Percentiles rank a stretch among this genome's conserved stretches.
Conservation (phyloP, 2,113 vertebrate species). For the Calypte anna region DNA sequence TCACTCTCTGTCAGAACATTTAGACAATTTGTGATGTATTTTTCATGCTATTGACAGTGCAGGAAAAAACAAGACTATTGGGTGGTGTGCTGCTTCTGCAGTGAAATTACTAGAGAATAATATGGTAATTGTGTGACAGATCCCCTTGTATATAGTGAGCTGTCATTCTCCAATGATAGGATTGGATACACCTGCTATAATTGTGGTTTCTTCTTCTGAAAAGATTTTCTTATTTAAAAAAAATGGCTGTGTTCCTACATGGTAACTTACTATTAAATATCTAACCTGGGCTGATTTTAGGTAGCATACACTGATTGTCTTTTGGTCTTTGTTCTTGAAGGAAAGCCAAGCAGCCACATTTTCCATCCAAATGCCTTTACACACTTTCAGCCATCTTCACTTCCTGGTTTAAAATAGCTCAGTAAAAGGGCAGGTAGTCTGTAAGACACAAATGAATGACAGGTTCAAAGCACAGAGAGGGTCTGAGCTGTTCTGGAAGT, state of each 20-base stretch:
- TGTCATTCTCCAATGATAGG: neutral
- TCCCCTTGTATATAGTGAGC: neutral
- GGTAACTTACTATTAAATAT: neutral
- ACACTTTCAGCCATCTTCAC: neutral
- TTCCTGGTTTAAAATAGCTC: neutral
- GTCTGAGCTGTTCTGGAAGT: neutral
- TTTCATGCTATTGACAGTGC: neutral
- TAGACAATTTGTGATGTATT: neutral
- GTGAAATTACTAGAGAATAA: slow-evolving; percentile 20
- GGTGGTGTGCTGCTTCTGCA: neutral
- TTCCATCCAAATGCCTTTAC: neutral
- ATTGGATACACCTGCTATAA: slow-evolving; percentile 10
- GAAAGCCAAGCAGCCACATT: neutral
- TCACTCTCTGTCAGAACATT: neutral
- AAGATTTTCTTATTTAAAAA: neutral
- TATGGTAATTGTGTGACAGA: slow-evolving; percentile 14
- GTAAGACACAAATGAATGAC: neutral
- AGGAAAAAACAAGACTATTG: neutral
- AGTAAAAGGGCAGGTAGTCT: neutral
- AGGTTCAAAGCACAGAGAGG: neutral
- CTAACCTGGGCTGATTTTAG: neutral
- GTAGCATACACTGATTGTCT: neutral
- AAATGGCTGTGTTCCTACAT: neutral
- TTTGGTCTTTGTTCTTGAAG: neutral
- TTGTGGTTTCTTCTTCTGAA: neutral